Evolutionary conservation across 2,797 vertebrate species (phyloP), one percentile per base, ranked within the genome.

Genomic region (Leucoraja ocellata): DNA sequence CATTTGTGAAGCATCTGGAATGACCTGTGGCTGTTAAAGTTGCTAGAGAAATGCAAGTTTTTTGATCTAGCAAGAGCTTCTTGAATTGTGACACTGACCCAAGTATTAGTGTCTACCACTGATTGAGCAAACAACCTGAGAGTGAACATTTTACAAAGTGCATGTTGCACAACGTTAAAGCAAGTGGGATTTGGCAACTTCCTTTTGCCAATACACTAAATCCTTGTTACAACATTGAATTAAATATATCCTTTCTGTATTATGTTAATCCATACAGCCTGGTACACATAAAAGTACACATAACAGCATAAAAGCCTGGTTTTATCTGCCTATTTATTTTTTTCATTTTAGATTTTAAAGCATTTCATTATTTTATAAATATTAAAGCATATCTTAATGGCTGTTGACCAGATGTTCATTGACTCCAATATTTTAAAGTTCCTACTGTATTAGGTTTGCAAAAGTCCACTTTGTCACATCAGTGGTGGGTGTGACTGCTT

Each of bases 261-360:
- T 88, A 84, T 88, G 63, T 88, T 88, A 88, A 65, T 21, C 84
- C 84, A 68, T 88, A 68, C 68, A 39, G 32, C 88, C 36, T 91
- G 68, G 71, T 68, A 46, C 46, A 46, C 46, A 46, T 46, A 46
- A 46, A 46, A 46, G 46, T 46, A 46, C 46, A 46, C 46, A 46
- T 46, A 46, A 46, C 46, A 46, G 46, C 46, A 46, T 46, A 46
- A 46, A 46, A 39, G 32, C 88, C 36, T 91, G 68, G 71, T 68
- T 91, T 39, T 73, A n/a, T 91, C 46, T 92, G 39, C 71, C 71
- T 92, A 71, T 97, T 95, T 96, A 95, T 98, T 97, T 98, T 98
- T 96, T 97, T 97, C 96, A 96, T 96, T 97, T 97, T 98, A 98
- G 97, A 94, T 98, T 98, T 96, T 91, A 76, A 95, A 96, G 95